Evolutionary conservation across 2,888 invertebrate species (phyloP), one percentile per base, ranked within the genome.

Genomic region (Ochlodes sylvanus): DNA sequence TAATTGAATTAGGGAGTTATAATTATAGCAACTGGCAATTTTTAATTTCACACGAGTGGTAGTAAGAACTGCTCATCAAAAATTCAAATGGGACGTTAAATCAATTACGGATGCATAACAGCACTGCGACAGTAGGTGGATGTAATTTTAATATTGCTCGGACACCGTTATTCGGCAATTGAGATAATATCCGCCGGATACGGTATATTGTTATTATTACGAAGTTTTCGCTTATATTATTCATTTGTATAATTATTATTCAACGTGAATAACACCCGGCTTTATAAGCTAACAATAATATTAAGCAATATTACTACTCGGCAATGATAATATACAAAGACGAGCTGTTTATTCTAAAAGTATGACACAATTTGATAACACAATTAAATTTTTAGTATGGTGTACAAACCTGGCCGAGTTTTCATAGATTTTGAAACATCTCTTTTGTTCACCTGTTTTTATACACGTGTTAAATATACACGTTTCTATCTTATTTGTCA

Each of bases 51-150:
- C n/a, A 66, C 32, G 52, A 52, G 32, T 42, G n/a, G 42, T 58
- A 60, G 21, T 32, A 60, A 12, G 7, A 57, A 52, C 21, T 58
- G 41, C 66, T 60, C 60, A 60, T 60, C 60, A 66, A 66, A 60
- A 60, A 60, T 66, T 66, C 60, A 60, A 60, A 66, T 52, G 42
- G 17, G 14, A 17, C 32, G 38, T 66, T 66, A 54, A 60, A 54
- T 66, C 52, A 54, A 66, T 66, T 66, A 66, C 27, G 27, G 52
- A 66, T 66, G 58, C 52, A 66, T 54, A 60, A 38, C 66, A 32
- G 54, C 42, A 60, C 32, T 66, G 66, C 66, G 54, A 17, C 54
- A 50, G 52, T 60, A 32, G 42, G 52, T 60, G 56, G 19, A 54
- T 17, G 32, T 66, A 52, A 66, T 60, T 60, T 65, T 66, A 66